phyloP scores from a whole-genome alignment of 2,797 vertebrate genomes.

The Crypturellus tataupa region DNA sequence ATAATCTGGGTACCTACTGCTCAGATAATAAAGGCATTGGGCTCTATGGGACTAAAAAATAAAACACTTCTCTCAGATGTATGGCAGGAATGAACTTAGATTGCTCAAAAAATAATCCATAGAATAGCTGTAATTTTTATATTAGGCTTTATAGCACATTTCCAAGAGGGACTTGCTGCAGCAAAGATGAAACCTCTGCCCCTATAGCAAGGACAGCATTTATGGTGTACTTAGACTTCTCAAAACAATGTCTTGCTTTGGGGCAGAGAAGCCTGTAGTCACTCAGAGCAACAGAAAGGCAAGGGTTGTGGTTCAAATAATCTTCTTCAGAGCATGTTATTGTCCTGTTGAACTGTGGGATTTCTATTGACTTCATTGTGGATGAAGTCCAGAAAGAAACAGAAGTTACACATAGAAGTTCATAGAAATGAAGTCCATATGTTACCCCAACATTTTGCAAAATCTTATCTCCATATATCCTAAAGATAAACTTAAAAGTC shows the following conservation, averaged over 20 bases:
- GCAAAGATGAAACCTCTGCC: not conserved
- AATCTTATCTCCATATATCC: not conserved
- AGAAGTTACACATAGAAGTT: too few relatives aligned
- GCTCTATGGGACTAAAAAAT: slow-evolving; percentile 17
- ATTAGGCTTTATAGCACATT: not conserved
- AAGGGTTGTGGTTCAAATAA: not conserved
- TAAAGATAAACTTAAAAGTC: not conserved
- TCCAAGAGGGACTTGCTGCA: not conserved
- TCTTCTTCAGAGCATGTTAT: not conserved
- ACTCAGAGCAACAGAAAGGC: not conserved
- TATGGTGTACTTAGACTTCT: not conserved
- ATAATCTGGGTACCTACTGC: slow-evolving; percentile 44
- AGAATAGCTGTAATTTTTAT: not conserved
- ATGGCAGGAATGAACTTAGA: slow-evolving; percentile 3
- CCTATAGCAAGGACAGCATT: not conserved
- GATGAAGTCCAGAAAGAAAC: not conserved
- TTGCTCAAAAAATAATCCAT: not conserved
- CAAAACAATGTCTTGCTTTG: not conserved
- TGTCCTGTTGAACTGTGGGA: not conserved
- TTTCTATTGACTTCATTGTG: not conserved
- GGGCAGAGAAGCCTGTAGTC: not conserved
- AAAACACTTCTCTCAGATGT: slow-evolving; percentile 6
- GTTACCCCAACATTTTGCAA: not conserved
- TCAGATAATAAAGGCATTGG: slow-evolving; percentile 57
- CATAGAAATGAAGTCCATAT: not conserved